A percentile compares a stretch with the other conserved stretches of the same genome.
phyloP scores from a whole-genome alignment of 2,888 invertebrate genomes.

The Amphimallon solstitiale region DNA sequence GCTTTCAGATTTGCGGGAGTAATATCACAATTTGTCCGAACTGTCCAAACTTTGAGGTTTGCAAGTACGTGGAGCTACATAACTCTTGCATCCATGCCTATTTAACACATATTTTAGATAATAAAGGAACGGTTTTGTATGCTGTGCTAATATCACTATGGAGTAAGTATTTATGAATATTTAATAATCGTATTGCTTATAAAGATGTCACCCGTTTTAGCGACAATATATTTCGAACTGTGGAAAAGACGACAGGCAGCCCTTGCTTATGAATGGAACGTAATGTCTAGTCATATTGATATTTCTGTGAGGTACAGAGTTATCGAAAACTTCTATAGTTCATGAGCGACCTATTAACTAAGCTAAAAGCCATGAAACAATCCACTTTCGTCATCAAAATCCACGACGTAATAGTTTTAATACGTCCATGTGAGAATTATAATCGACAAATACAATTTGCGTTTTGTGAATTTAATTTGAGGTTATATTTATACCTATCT shows the following conservation, averaged over 20 bases:
- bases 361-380: too few species aligned
- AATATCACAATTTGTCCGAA: slow-evolving; percentile 67
- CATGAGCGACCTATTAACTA: too few species aligned
- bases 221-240: slow-evolving; percentile 46
- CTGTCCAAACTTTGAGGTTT: slow-evolving; percentile 63
- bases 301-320: slow-evolving; percentile 29
- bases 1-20: slow-evolving; percentile 53
- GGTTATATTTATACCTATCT: too few species aligned
- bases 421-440: too few species aligned
- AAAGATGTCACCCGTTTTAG: slow-evolving; percentile 42
- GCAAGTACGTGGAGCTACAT: slow-evolving; percentile 65
- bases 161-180: slow-evolving; percentile 49
- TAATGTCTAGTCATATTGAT: slow-evolving; percentile 39
- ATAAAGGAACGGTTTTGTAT: slow-evolving; percentile 53
- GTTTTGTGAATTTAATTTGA: too few species aligned
- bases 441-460: too few species aligned
- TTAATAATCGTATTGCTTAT: not conserved
- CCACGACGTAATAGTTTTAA: too few species aligned
- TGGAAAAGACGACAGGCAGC: slow-evolving; percentile 54
- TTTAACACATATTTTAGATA: slow-evolving; percentile 60
- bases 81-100: slow-evolving; percentile 66
- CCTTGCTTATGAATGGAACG: slow-evolving; percentile 55
- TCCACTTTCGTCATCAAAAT: too few species aligned
- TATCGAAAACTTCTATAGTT: too few species aligned
- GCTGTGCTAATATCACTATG: slow-evolving; percentile 57